A percentile compares a stretch with the other conserved stretches of the same genome.
Conservation (phyloP, 2,113 vertebrate genomes). For the Tragulus kanchil region DNA sequence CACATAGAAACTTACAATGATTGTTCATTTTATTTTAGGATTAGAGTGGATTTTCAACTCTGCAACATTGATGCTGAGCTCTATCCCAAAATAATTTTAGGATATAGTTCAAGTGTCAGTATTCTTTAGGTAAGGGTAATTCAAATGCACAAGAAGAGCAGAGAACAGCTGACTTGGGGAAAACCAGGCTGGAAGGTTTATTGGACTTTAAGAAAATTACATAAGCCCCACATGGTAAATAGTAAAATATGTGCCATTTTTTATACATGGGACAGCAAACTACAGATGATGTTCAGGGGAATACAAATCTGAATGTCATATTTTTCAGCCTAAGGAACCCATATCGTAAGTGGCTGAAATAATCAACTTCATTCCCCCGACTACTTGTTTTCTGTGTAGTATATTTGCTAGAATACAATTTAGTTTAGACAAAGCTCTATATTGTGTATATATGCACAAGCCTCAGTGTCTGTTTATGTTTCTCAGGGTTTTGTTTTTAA, state of each 20-base stretch:
- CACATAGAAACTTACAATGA: slow-evolving; percentile 54
- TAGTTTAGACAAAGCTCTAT: background rate
- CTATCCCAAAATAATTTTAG: slow-evolving; percentile 44
- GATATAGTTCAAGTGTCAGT: background rate
- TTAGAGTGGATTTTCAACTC: slow-evolving; percentile 32
- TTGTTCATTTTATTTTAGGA: slow-evolving; percentile 56
- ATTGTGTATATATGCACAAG: background rate
- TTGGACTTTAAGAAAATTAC: background rate
- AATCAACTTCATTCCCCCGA: slow-evolving; percentile 28
- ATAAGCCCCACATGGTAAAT: background rate
- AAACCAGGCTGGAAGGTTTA: background rate
- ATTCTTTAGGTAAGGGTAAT: slow-evolving; percentile 49
- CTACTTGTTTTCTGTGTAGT: background rate
- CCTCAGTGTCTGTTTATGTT: background rate
- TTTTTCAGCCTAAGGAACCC: background rate
- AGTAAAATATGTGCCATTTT: background rate
- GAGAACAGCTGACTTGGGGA: background rate
- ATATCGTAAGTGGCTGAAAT: background rate
- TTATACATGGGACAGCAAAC: background rate
- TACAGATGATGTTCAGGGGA: background rate
- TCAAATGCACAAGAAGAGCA: background rate
- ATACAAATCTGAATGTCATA: background rate
- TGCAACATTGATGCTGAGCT: background rate
- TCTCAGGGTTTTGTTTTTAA: slow-evolving; percentile 23
- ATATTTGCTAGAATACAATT: background rate